Conservation (phyloP, 1,140 invertebrate species). For the Trissolcus basalis region DNA sequence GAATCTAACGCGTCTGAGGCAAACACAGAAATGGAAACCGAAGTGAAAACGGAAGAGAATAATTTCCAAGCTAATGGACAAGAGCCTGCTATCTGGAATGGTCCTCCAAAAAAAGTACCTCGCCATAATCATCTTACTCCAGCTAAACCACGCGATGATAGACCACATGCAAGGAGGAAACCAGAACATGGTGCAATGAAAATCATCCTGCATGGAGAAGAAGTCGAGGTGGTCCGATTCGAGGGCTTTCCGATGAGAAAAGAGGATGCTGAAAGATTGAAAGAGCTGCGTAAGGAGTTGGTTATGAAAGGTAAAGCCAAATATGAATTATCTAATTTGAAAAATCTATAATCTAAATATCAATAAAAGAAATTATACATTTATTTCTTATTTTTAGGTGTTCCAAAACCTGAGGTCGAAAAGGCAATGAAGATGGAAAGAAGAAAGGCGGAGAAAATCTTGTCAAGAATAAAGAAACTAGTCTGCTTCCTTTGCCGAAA, state of each 20-base stretch:
- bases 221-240: slow-evolving; percentile 79
- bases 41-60: background rate
- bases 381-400: slow-evolving; percentile 60
- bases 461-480: slow-evolving; percentile 80
- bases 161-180: slow-evolving; percentile 76
- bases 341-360: no score
- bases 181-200: slow-evolving; percentile 72
- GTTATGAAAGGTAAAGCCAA: slow-evolving; percentile 79
- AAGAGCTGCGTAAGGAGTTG: slow-evolving; percentile 79
- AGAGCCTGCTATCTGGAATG: slow-evolving; percentile 6
- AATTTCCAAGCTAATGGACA: background rate
- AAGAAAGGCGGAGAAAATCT: slow-evolving; percentile 83
- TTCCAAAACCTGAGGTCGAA: slow-evolving; percentile 82
- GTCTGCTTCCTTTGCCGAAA: slow-evolving; percentile 89
- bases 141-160: slow-evolving; percentile 66
- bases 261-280: slow-evolving; percentile 82
- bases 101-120: slow-evolving; percentile 25
- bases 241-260: slow-evolving; percentile 84
- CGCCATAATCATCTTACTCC: slow-evolving; percentile 38
- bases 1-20: no score
- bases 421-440: slow-evolving; percentile 82
- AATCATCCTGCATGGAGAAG: slow-evolving; percentile 80
- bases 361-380: slow-evolving; percentile 6
- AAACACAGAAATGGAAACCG: slow-evolving; percentile 1
- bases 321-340: no score